phyloP scores from a whole-genome alignment of 2,113 vertebrate genomes.

The Recurvirostra avosetta region DNA sequence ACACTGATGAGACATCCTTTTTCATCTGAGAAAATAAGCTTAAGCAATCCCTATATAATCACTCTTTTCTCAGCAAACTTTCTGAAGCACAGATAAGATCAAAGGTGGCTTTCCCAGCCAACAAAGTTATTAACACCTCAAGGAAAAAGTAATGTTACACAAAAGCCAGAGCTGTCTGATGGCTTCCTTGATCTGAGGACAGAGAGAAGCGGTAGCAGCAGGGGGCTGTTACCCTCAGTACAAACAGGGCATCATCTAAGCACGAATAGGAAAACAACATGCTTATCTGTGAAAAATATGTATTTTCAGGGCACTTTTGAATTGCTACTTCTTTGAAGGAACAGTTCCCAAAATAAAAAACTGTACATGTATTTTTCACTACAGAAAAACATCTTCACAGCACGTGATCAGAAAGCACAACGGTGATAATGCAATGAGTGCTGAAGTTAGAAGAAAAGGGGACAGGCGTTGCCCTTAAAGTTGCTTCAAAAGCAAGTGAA shows the following conservation, averaged over 20 bases:
- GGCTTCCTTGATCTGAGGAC: neutral
- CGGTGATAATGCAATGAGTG: neutral
- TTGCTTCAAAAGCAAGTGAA: neutral
- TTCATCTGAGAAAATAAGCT: slow-evolving; percentile 21
- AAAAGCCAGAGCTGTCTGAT: neutral
- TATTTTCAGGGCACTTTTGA: neutral
- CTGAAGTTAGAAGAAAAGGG: neutral
- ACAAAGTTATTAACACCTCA: slow-evolving; percentile 8
- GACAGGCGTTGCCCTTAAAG: neutral
- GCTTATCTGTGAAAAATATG: neutral
- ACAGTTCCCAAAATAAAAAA: neutral
- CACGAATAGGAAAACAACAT: neutral
- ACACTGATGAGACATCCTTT: neutral
- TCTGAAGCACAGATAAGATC: slow-evolving; percentile 21
- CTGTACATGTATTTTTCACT: neutral
- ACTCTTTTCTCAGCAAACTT: neutral
- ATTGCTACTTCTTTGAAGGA: neutral
- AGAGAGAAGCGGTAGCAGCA: neutral
- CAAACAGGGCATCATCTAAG: neutral
- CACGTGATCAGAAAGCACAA: neutral
- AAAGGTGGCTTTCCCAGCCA: slow-evolving; percentile 10
- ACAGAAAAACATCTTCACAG: neutral
- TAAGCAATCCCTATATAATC: slow-evolving; percentile 1
- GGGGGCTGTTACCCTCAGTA: neutral
- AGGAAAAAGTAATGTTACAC: neutral